phyloP scores from a whole-genome alignment of 2,113 vertebrate genomes.

The Megaceryle maxima region DNA sequence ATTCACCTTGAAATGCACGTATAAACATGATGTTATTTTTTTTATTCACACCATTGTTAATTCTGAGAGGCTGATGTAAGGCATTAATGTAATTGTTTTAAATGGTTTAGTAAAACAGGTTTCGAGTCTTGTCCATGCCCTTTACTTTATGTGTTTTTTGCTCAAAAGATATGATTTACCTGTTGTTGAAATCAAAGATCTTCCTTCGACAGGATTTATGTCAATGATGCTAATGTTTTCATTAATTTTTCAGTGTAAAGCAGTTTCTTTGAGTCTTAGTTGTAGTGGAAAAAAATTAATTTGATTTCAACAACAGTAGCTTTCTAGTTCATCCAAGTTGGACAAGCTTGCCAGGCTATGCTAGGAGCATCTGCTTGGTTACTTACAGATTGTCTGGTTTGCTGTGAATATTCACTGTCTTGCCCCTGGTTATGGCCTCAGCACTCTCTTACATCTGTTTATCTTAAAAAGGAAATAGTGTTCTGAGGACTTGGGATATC shows the following conservation, averaged over 20 bases:
- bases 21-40: background rate
- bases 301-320: background rate
- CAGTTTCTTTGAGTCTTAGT: background rate
- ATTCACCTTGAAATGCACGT: background rate
- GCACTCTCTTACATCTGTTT: background rate
- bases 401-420: background rate
- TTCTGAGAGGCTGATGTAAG: background rate
- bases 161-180: background rate
- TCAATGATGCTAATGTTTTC: background rate
- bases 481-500: background rate
- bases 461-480: background rate
- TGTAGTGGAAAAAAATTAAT: background rate
- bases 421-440: background rate
- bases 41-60: fast-evolving
- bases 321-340: background rate
- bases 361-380: background rate
- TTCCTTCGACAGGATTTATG: background rate
- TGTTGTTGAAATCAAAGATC: background rate
- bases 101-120: background rate
- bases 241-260: background rate
- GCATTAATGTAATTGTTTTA: background rate
- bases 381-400: background rate
- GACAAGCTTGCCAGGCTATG: background rate
- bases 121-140: background rate
- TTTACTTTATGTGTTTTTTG: background rate